Conservation (phyloP, 2,113 vertebrate species). For the Corapipo altera region DNA sequence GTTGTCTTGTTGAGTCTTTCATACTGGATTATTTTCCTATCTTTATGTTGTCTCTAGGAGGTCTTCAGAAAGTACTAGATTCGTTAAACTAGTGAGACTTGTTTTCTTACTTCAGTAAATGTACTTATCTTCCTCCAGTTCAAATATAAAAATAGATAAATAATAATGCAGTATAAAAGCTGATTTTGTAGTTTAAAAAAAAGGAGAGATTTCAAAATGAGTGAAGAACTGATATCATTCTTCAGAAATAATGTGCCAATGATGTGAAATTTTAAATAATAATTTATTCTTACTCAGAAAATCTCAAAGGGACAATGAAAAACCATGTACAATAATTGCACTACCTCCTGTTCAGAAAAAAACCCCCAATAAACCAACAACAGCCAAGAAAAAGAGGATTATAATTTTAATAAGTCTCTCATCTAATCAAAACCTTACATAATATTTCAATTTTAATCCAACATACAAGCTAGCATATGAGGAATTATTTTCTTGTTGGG, state of each 20-base stretch:
- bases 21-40: not conserved
- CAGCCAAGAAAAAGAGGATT: not conserved
- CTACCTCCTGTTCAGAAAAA: not conserved
- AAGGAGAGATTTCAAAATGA: not conserved
- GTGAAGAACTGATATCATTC: not conserved
- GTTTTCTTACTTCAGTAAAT: not conserved
- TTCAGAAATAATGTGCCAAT: not conserved
- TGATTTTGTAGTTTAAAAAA: not conserved
- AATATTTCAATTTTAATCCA: slow-evolving; percentile 4
- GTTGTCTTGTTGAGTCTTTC: not conserved
- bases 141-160: slow-evolving; percentile 8
- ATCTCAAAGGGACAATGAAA: not conserved
- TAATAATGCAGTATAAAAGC: not conserved
- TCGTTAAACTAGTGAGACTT: not conserved
- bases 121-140: not conserved
- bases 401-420: not conserved
- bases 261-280: slow-evolving; percentile 17
- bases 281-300: not conserved
- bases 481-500: not conserved
- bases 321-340: not conserved
- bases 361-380: not conserved
- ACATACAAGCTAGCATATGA: not conserved
- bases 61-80: not conserved
- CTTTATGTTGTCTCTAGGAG: not conserved
- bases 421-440: not conserved